These are phyloP conservation scores for Graptemys geographica DNA, from an alignment of 2,797 vertebrate genomes.

Conservation along the genomic window DNA sequence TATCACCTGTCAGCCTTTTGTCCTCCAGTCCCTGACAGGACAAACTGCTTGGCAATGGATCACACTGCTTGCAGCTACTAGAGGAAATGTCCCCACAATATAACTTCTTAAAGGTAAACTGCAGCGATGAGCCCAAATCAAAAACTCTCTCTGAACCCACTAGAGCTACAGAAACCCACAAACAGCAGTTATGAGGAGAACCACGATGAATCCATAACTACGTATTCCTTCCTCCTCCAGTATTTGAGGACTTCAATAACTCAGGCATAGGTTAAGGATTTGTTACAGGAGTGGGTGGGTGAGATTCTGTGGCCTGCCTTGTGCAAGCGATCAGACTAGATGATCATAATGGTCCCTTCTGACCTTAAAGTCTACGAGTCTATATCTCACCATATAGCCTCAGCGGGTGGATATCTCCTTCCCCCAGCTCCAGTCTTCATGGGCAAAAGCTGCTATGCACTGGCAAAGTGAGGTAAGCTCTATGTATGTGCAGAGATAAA, in stretches of 20 bases:
- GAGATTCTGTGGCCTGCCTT: too few species aligned
- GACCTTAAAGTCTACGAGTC: too few species aligned
- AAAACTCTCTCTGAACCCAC: not conserved
- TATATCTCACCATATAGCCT: not conserved
- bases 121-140: constrained; percentile 24
- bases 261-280: too few species aligned
- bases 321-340: too few species aligned
- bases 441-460: not conserved
- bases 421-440: not conserved
- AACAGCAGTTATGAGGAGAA: not conserved
- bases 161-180: not conserved
- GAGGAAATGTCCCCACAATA: constrained; percentile 19
- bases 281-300: too few species aligned
- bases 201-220: not conserved
- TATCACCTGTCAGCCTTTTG: constrained; percentile 21
- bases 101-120: constrained; percentile 21
- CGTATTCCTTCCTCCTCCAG: not conserved
- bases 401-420: not conserved
- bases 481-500: not conserved
- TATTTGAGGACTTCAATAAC: too few species aligned
- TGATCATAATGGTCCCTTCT: too few species aligned
- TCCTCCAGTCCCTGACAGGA: constrained; percentile 27
- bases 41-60: constrained; percentile 61
- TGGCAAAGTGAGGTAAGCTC: not conserved
- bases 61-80: constrained; percentile 21